Percentiles rank a stretch among this genome's conserved stretches.
These are phyloP conservation scores for Eremobia ochroleuca DNA, from an alignment of 2,888 invertebrate genomes.

Conservation along the genomic window DNA sequence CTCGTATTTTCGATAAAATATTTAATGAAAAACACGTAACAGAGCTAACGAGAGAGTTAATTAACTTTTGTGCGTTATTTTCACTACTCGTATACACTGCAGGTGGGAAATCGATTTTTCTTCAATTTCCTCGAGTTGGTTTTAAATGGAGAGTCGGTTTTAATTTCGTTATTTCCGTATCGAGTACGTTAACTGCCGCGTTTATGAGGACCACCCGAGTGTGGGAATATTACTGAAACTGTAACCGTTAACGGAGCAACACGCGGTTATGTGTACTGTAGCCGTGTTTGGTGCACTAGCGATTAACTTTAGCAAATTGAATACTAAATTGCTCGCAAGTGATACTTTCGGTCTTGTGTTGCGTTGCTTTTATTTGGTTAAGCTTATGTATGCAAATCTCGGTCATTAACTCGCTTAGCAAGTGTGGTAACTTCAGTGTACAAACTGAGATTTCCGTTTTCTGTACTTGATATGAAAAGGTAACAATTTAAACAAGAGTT, in stretches of 20 bases:
- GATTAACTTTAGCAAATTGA: constrained; percentile 59
- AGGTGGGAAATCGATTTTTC: constrained; percentile 62
- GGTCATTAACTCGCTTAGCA: constrained; percentile 23
- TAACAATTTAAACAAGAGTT: background rate
- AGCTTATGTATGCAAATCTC: constrained; percentile 51
- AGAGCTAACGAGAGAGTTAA: constrained; percentile 37
- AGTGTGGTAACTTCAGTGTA: constrained; percentile 11
- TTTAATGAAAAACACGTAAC: constrained; percentile 32
- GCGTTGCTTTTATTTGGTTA: constrained; percentile 28
- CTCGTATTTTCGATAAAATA: constrained; percentile 27
- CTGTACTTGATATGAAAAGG: too few species aligned
- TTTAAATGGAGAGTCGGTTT: constrained; percentile 55
- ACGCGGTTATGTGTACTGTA: constrained; percentile 33
- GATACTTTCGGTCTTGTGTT: constrained; percentile 32
- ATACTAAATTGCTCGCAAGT: constrained; percentile 44
- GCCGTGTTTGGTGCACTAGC: constrained; percentile 39
- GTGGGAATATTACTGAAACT: constrained; percentile 57
- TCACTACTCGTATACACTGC: constrained; percentile 22
- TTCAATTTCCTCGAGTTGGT: constrained; percentile 59
- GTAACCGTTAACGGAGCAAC: constrained; percentile 42
- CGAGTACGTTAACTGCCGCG: constrained; percentile 44
- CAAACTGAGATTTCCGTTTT: too few species aligned
- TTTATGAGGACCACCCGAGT: constrained; percentile 58
- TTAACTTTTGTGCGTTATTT: constrained; percentile 39
- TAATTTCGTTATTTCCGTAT: constrained; percentile 56